Evolutionary conservation across 2,888 invertebrate genomes (phyloP).

Genomic region (Lypha dubia): DNA sequence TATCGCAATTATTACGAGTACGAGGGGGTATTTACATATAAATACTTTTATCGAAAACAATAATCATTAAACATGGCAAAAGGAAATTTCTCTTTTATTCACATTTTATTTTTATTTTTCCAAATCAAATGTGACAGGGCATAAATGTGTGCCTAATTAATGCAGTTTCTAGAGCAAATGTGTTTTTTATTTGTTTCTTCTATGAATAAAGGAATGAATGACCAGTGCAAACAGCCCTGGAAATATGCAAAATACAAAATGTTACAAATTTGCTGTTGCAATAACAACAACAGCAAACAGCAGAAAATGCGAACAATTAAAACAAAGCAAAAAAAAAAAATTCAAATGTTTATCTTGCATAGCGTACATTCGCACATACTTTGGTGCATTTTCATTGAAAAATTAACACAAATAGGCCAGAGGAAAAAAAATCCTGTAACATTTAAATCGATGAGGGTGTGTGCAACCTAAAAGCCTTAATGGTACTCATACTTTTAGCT

Average conservation of each 20-base stretch:
- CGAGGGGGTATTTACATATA: constrained; percentile 32
- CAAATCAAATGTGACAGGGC: constrained; percentile 16
- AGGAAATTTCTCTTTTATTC: constrained; percentile 2
- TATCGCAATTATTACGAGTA: constrained; percentile 17
- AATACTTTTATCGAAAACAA: constrained; percentile 44
- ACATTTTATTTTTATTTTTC: not conserved
- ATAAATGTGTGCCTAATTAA: constrained; percentile 40
- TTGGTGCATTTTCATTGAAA: constrained; percentile 29
- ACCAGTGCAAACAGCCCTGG: constrained; percentile 46
- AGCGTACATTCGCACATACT: too few relatives aligned
- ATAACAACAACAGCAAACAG: not conserved
- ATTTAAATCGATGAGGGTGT: constrained; percentile 34
- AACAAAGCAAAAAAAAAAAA: constrained; percentile 9
- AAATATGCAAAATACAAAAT: constrained; percentile 36
- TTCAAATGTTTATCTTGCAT: constrained; percentile 43
- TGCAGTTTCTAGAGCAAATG: constrained; percentile 1
- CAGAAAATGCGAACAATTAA: constrained; percentile 22
- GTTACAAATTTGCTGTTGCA: constrained; percentile 47
- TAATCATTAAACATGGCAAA: constrained; percentile 58
- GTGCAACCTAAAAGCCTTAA: constrained; percentile 44
- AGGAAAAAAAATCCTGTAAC: constrained; percentile 5
- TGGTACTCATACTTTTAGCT: constrained; percentile 41
- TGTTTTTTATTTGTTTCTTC: not conserved
- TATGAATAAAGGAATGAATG: constrained; percentile 15
- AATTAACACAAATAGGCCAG: constrained; percentile 39